phyloP scores from a whole-genome alignment of 2,797 vertebrate genomes.

The Rousettus madagascariensis region DNA sequence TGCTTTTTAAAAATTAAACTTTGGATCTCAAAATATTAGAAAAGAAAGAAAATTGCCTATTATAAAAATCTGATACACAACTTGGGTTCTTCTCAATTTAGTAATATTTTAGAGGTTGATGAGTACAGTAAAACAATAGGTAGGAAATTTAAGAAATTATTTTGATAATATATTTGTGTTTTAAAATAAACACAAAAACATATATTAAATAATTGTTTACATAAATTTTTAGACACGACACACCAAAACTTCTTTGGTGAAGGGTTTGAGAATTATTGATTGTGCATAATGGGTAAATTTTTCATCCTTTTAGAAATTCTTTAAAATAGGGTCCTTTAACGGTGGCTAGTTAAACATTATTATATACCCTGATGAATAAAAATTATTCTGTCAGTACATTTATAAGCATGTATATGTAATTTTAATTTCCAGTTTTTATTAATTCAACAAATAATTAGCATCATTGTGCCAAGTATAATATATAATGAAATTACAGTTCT shows the following conservation, averaged over 20 bases:
- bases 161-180: not conserved
- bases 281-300: not conserved
- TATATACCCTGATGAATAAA: not conserved
- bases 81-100: not conserved
- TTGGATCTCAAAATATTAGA: not conserved
- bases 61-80: not conserved
- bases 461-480: not conserved
- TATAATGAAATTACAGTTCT: not conserved
- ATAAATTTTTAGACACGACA: not conserved
- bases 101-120: not conserved
- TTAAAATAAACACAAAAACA: not conserved
- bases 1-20: not conserved
- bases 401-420: not conserved
- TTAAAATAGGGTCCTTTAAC: not conserved
- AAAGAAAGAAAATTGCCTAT: not conserved
- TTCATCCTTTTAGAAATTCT: not conserved
- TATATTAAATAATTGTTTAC: not conserved
- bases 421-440: conserved; percentile 4
- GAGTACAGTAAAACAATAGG: not conserved
- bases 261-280: not conserved
- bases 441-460: not conserved
- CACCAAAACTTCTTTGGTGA: not conserved
- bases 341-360: not conserved
- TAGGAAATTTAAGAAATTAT: not conserved
- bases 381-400: not conserved